Evolutionary conservation across 2,113 vertebrate species (phyloP), one percentile per base, ranked within the genome.

Genomic region (Lanius collurio): DNA sequence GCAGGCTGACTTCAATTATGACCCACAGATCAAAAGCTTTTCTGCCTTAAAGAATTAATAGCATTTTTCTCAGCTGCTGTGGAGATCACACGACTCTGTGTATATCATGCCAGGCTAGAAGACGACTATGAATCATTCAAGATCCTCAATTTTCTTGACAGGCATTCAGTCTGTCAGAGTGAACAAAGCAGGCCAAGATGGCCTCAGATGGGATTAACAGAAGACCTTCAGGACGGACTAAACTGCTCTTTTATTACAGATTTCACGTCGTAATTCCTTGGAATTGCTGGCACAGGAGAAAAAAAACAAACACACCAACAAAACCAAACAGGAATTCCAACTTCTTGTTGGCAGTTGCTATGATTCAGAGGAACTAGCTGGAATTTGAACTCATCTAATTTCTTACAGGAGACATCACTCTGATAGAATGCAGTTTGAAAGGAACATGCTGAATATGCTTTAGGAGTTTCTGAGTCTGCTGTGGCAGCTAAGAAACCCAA

Each of bases 101-200:
- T 57, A 59, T 47, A 70, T 59, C 47, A 47, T 27, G 27, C 18
- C 44, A 68, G 47, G 26, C 57, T 49, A 44, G 47, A 52, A 57
- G n/a, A 87, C 31, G 56, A 91, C 67, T 28, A 78, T 31, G 63
- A 95, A 93, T 84, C 92, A 83, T 76, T 95, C 62, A 84, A 76
- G 65, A 96, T 60, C 31, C 46, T 87, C 74, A 30, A 20, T 73
- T 93, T 78, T 87, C 62, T 82, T 91, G 69, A 84, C 33, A 89
- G 82, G 74, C 37, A 41, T 60, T 90, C 57, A 64, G n/a, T 71
- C 84, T 90, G 59, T 44, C 65, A 87, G 31, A 78, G 24, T 13
- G 49, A 87, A 89, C 65, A 91, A 87, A 87, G 47, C 52, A 78
- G 37, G 37, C 52, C 57, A 84, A 75, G 44, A 68, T 28, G 49